A percentile compares a stretch with the other conserved stretches of the same genome.
Conservation (phyloP, 2,797 vertebrate genomes). For the Sarcoramphus papa region DNA sequence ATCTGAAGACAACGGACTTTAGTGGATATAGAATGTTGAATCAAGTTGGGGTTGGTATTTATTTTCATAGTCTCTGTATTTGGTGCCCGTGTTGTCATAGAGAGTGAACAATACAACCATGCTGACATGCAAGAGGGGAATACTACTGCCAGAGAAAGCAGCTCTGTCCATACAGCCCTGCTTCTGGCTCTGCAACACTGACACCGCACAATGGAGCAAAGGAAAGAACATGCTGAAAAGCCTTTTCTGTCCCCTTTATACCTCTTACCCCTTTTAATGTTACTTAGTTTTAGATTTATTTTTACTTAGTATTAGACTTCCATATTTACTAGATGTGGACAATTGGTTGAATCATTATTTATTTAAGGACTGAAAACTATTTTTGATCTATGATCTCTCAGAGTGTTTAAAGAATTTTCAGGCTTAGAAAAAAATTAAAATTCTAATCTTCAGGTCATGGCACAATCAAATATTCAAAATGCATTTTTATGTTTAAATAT, state of each 20-base stretch:
- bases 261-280: neutral
- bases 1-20: neutral
- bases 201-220: neutral
- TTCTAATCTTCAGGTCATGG: neutral
- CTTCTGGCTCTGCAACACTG: neutral
- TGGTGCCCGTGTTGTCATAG: neutral
- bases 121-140: neutral
- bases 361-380: neutral
- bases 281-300: neutral
- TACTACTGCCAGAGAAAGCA: neutral
- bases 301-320: neutral
- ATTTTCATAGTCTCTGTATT: neutral
- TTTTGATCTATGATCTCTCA: neutral
- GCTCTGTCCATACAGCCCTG: neutral
- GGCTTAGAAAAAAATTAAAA: neutral
- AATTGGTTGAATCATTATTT: neutral
- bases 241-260: neutral
- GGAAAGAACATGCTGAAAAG: neutral
- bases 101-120: neutral
- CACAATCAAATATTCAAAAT: neutral
- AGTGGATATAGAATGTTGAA: neutral
- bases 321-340: neutral
- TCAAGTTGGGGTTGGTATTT: neutral
- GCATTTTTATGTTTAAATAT: neutral
- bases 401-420: neutral